A percentile compares a stretch with the other conserved stretches of the same genome.
Evolutionary conservation across 2,113 vertebrate species (phyloP).

Genomic region (Onychostoma macrolepis): DNA sequence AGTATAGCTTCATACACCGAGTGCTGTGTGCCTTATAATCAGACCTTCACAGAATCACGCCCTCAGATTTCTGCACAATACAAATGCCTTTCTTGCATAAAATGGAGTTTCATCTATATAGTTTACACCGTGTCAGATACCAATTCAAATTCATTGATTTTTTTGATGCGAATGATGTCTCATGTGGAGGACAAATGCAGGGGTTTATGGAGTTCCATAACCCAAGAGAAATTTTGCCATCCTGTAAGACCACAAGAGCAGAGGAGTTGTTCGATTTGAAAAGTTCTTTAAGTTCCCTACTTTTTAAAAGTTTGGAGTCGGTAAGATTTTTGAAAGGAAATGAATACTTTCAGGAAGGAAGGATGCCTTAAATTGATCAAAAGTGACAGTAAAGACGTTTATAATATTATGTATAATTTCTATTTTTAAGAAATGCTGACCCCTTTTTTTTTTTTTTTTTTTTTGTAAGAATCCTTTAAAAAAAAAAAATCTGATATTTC

Average conservation of each 20-base stretch:
- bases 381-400: background rate
- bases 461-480: background rate
- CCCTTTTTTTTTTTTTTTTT: no score
- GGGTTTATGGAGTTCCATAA: background rate
- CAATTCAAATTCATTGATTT: background rate
- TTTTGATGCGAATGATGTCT: background rate
- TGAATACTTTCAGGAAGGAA: background rate
- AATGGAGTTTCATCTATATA: background rate
- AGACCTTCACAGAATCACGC: background rate
- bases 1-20: background rate
- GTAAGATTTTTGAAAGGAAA: background rate
- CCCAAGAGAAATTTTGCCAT: background rate
- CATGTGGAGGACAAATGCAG: background rate
- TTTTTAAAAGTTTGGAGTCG: background rate
- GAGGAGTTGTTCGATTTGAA: background rate
- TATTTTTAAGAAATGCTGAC: background rate
- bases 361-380: background rate
- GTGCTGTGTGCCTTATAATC: constrained; percentile 15
- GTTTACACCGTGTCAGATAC: background rate
- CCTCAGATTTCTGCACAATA: constrained; percentile 7
- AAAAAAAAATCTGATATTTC: background rate
- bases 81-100: background rate
- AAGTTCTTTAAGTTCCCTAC: background rate
- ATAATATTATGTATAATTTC: background rate
- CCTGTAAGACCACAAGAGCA: background rate